Evolutionary conservation across 2,797 vertebrate genomes (phyloP), one percentile per base, ranked within the genome.

Genomic region (Scyliorhinus canicula): DNA sequence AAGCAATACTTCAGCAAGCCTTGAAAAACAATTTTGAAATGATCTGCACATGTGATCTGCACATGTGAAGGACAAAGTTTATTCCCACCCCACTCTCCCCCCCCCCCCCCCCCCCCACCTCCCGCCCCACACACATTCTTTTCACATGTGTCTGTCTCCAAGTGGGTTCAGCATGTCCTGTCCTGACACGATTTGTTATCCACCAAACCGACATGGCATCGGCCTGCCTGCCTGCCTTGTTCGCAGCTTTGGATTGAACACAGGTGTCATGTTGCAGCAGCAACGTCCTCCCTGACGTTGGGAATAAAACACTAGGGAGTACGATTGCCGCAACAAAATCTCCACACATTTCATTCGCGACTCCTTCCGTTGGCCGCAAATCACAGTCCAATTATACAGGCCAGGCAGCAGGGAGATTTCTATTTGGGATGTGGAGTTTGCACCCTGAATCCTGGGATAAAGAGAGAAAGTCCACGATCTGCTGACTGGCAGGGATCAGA

Each of bases 221-320:
- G 67, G 47, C 93, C 35, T 9, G 1, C 12, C 60, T 47, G 40
- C 82, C 85, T 19, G 44, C 60, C 44, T 35, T 26, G 31, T 28
- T 91, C n/a, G 86, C 52, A 60, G 40, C 60, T 65, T 65, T 69
- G 63, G 90, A 44, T 28, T 69, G 28, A 35, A 74, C 47, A 55
- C n/a, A 2, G 50, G 93, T 74, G 93, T 94, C 93, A 74, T 52
- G 47, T 94, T 94, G 67, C 93, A 69, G 67, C 93, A 69, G 14
- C 4, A 71, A 74, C 93, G 52, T 74, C 93, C 65, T 50, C 40
- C 40, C 65, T 50, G 65, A 71, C 50, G 93, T 31, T 35, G n/a
- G 93, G 57, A 47, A 35, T 16, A 7, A 50, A 91, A 21, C n/a
- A 63, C 57, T 21, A 65, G 57, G n/a, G n/a, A 44, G 40, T 44